phyloP scores from a whole-genome alignment of 2,888 invertebrate species.

The Caradrina kadenii region DNA sequence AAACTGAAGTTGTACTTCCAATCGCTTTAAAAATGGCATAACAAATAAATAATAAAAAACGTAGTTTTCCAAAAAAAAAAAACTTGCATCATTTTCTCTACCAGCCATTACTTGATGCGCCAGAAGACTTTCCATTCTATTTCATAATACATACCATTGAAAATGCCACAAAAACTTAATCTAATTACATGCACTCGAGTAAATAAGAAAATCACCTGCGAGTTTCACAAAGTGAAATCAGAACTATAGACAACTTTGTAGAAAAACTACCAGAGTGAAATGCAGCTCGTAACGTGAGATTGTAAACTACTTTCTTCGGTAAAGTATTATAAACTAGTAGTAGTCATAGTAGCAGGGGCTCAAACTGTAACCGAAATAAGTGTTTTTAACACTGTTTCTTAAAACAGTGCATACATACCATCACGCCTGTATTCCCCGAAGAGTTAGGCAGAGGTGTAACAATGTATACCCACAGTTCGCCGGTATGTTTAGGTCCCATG shows the following conservation, averaged over 20 bases:
- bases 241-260: conserved; percentile 41
- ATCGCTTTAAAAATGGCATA: too few relatives aligned
- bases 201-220: conserved; percentile 37
- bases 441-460: too few relatives aligned
- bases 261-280: conserved; percentile 50
- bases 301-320: conserved; percentile 51
- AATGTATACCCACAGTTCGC: too few relatives aligned
- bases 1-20: too few relatives aligned
- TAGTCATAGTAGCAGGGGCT: too few relatives aligned
- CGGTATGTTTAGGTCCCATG: too few relatives aligned
- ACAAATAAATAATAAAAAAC: too few relatives aligned
- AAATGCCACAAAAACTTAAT: conserved; percentile 35
- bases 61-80: neutral
- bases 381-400: too few relatives aligned
- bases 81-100: neutral
- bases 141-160: neutral
- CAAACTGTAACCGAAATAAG: too few relatives aligned
- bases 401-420: too few relatives aligned
- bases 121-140: conserved; percentile 14
- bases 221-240: conserved; percentile 61
- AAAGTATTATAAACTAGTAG: neutral
- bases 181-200: conserved; percentile 18
- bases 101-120: neutral
- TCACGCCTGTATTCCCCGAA: too few relatives aligned
- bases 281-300: conserved; percentile 54